Evolutionary conservation across 2,113 vertebrate genomes (phyloP), one percentile per base, ranked within the genome.

Genomic region (Neomonachus schauinslandi): DNA sequence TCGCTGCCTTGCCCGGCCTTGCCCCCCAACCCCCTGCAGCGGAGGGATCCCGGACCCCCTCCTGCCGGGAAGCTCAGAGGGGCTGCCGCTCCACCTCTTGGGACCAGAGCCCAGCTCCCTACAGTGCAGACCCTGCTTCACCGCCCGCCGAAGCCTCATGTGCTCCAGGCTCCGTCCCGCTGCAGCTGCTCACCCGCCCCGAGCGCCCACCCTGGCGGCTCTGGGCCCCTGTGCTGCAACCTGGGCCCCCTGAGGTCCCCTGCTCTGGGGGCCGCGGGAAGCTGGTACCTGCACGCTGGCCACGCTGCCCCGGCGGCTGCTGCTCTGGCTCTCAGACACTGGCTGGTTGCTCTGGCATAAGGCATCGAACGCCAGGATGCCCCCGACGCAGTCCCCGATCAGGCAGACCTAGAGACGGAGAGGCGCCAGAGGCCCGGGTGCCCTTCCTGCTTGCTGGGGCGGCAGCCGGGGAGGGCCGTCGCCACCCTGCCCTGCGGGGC

Each of bases 311-410:
- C 99, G 99, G 26, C 99, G 99, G 95, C 99, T 99, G 99, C 99
- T 99, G 99, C 99, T 99, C 85, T 99, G 99, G 97, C 99, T 99
- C 98, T 99, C 99, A 0, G 99, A 99, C 96, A 99, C 99, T 0
- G 99, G 99, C 98, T 99, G 99, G 95, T 98, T 99, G 98, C 99
- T 99, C 98, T 98, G 99, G 98, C 99, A 99, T 33, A 99, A 99
- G 97, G 99, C 99, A 55, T 99, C 99, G 1, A 99, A 99, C 0
- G 99, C 99, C 98, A 99, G 98, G 98, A 99, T 99, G 1, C 99
- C 99, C n/a, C 99, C 99, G 0, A 99, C 99, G 39, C 99, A 99
- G 99, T 99, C 99, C 18, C 99, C 99, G 0, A 99, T 99, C 69
- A 99, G 98, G 96, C 99, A 99, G 92, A 99, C 99, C 99, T 99